Conservation (phyloP, 2,113 vertebrate species). For the Gymnocephalus cernua region DNA sequence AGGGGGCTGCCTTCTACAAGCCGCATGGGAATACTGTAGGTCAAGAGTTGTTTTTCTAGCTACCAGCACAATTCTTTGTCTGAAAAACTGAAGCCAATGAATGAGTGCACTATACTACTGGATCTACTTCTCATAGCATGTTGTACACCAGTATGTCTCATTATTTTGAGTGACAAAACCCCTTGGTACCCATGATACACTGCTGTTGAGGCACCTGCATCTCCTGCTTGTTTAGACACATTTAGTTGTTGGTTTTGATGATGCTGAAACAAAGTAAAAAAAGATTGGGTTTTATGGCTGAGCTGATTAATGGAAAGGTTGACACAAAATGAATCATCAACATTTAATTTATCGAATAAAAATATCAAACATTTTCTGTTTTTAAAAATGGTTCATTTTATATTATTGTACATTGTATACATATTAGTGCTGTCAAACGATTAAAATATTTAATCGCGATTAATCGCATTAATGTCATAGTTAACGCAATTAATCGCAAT, state of each 20-base stretch:
- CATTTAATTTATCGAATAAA: background rate
- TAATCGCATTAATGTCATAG: too few species aligned
- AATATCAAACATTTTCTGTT: background rate
- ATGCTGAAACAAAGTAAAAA: background rate
- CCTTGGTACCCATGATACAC: background rate
- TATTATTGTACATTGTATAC: background rate
- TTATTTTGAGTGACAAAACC: conserved; percentile 15
- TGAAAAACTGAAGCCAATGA: conserved; percentile 49
- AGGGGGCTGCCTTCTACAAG: conserved; percentile 54
- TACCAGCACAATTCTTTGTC: conserved; percentile 77
- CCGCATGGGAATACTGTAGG: conserved; percentile 71
- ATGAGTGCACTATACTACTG: conserved; percentile 21
- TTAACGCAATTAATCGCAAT: too few species aligned
- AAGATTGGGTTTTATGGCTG: background rate
- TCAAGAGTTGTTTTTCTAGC: conserved; percentile 80
- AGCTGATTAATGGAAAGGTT: background rate
- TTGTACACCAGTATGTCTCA: conserved; percentile 1
- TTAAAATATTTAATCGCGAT: too few species aligned
- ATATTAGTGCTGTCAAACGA: too few species aligned
- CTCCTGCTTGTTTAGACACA: background rate
- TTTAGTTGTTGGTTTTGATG: background rate
- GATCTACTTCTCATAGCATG: background rate
- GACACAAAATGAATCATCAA: background rate
- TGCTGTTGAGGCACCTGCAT: background rate
- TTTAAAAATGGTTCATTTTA: background rate